These are phyloP conservation scores for Camelus bactrianus DNA, from an alignment of 2,113 vertebrate genomes.

Conservation along the genomic window DNA sequence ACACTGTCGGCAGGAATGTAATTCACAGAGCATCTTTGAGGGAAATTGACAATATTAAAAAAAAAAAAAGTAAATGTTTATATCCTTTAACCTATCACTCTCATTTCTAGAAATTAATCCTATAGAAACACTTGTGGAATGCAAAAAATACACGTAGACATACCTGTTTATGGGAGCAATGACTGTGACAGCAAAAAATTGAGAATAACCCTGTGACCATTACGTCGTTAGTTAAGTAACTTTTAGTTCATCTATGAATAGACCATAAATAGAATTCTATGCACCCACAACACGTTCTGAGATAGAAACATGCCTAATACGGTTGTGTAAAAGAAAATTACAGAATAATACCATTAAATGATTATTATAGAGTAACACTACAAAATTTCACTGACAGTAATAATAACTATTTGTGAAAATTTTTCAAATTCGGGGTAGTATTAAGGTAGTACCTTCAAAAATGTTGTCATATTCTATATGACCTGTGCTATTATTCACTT, in stretches of 20 bases:
- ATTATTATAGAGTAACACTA: not conserved
- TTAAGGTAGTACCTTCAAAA: not conserved
- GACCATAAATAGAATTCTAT: not conserved
- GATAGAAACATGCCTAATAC: not conserved
- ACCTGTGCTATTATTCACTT: not conserved
- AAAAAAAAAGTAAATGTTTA: not conserved
- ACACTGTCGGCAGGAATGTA: not conserved
- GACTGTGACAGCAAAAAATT: not conserved
- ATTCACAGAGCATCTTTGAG: not conserved
- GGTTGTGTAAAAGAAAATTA: not conserved
- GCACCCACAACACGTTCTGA: not conserved
- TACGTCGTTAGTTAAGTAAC: not conserved
- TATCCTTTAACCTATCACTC: not conserved
- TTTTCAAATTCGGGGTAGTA: not conserved
- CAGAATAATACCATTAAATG: not conserved
- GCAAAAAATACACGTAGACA: not conserved
- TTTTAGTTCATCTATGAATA: not conserved
- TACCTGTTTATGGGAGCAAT: not conserved
- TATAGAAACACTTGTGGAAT: not conserved
- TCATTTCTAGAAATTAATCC: not conserved
- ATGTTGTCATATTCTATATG: not conserved
- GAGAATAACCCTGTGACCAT: not conserved
- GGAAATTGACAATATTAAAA: not conserved
- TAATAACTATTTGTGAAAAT: not conserved
- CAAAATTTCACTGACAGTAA: slow-evolving; percentile 12